These are phyloP conservation scores for Apodemia hepburni DNA, from an alignment of 2,888 invertebrate species.

Conservation along the genomic window DNA sequence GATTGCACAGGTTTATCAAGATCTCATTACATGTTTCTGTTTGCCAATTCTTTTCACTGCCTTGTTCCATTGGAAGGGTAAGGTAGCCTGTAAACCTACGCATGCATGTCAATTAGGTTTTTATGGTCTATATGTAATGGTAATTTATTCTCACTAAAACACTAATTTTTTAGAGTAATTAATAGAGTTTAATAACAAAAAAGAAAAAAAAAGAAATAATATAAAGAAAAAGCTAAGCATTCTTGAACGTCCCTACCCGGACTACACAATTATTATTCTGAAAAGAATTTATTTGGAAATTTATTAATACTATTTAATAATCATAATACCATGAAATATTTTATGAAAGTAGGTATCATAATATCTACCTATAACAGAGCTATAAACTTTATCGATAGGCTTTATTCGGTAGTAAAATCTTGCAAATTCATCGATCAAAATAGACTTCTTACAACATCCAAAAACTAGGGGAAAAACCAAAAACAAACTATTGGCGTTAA, in stretches of 20 bases:
- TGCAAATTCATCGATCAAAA: constrained; percentile 33
- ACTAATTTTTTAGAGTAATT: too few relatives aligned
- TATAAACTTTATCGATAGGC: constrained; percentile 40
- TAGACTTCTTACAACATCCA: constrained; percentile 24
- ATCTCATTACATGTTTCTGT: too few relatives aligned
- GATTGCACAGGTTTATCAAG: too few relatives aligned
- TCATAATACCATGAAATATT: constrained; percentile 10
- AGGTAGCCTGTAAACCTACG: too few relatives aligned
- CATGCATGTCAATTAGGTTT: too few relatives aligned
- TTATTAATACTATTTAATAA: neutral
- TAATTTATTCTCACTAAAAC: too few relatives aligned
- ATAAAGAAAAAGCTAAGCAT: neutral
- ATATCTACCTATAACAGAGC: constrained; percentile 29
- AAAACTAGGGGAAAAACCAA: constrained; percentile 5
- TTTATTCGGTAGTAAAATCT: constrained; percentile 39
- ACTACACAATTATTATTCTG: neutral
- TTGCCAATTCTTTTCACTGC: too few relatives aligned
- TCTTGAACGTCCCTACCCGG: neutral
- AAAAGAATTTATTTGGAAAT: neutral
- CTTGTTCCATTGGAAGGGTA: too few relatives aligned
- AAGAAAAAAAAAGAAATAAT: too few relatives aligned
- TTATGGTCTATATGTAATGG: too few relatives aligned
- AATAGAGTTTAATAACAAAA: too few relatives aligned
- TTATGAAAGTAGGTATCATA: constrained; percentile 11
- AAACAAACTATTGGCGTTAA: too few relatives aligned